Evolutionary conservation across 2,888 invertebrate species (phyloP), one percentile per base, ranked within the genome.

Genomic region (Drosophila birchii): DNA sequence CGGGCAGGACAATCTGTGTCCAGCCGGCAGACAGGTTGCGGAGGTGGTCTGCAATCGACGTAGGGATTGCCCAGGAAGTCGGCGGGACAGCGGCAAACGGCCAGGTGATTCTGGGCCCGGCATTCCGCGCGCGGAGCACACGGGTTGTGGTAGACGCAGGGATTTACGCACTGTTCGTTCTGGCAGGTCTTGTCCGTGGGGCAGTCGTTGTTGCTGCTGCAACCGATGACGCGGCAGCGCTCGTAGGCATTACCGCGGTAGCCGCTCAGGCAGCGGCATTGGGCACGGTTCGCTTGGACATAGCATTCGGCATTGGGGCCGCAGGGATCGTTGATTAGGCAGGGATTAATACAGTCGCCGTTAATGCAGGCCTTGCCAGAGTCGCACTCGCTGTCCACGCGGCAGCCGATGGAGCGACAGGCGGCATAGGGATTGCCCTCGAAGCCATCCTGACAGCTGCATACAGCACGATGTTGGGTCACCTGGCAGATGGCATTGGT

Each of bases 131-230:
- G 94, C 4, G 95, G 93, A 0, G 96, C 95, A 89, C 98, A 98
- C 11, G 94, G 94, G 83, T 96, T 96, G 66, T 95, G 95, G 71
- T 95, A 95, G 7, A 96, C 92, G 90, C 98, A 98, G 8, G 97
- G 97, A 91, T 97, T 95, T 49, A 96, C 94, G 91, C 98, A 98
- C 90, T 97, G 96, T 73, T 96, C 95, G 83, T 97, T 97, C 81
- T 95, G 95, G 91, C 98, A 98, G 87, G 96, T 95, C 90, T 96
- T 95, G 90, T 98, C 96, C 53, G 94, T 93, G 12, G 98, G 97
- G 91, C 98, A 98, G 89, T 98, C 97, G 76, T 96, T 96, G 91
- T 97, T 97, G 47, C 96, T 95, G 88, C 95, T 94, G 91, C 98
- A 98, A 71, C 97, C 98, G 71, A 97, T 95, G 54, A 96, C 94